phyloP scores from a whole-genome alignment of 2,888 invertebrate species.

The Philaethria dido region DNA sequence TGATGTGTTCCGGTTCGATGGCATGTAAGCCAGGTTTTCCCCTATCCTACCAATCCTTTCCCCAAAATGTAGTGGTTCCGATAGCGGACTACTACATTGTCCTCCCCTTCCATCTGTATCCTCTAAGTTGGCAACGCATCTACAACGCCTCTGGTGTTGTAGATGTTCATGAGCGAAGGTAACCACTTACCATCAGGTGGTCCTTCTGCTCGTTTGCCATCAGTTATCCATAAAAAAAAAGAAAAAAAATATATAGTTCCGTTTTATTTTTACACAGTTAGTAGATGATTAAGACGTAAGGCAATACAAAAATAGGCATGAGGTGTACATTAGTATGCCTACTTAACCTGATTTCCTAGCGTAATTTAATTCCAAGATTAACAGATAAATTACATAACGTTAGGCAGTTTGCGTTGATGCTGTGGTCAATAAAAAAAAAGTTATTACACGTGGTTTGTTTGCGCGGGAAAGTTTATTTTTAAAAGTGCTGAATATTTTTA shows the following conservation, averaged over 20 bases:
- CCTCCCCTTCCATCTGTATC: no score
- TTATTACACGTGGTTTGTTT: not conserved
- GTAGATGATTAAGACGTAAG: not conserved
- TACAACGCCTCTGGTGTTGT: no score
- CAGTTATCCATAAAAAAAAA: no score
- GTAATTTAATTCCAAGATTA: slow-evolving; percentile 9
- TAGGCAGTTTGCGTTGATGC: slow-evolving; percentile 5
- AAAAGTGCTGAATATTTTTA: not conserved
- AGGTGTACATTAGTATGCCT: slow-evolving; percentile 2
- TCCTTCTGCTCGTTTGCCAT: no score
- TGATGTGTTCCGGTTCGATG: no score
- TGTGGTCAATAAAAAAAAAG: not conserved
- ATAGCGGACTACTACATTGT: no score
- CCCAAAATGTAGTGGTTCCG: no score
- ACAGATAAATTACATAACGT: slow-evolving; percentile 2
- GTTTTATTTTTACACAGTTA: not conserved
- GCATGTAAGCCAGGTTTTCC: no score
- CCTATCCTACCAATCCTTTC: no score
- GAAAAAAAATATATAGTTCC: not conserved
- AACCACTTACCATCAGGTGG: no score
- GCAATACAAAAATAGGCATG: slow-evolving; percentile 2
- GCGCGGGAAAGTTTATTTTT: not conserved
- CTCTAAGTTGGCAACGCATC: no score
- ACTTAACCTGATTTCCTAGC: slow-evolving; percentile 11
- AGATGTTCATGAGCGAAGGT: no score